Evolutionary conservation across 92 coral and sea anemone species (phyloP).

Genomic region (Palythoa grandis): DNA sequence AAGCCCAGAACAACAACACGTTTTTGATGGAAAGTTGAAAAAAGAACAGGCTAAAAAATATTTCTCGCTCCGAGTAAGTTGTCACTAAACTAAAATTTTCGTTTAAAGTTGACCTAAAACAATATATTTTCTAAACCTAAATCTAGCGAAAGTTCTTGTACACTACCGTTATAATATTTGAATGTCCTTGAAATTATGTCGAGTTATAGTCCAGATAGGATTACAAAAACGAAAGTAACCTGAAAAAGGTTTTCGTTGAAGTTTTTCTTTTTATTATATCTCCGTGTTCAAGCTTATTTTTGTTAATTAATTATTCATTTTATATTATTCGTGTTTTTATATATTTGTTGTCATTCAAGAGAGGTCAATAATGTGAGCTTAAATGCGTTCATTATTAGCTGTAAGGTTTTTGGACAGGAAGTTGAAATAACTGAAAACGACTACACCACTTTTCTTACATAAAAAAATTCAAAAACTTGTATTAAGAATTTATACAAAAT

Average conservation of each 20-base stretch:
- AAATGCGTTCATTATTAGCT: too few relatives aligned
- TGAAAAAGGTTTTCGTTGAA: not conserved
- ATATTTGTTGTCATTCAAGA: not conserved
- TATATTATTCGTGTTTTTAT: not conserved
- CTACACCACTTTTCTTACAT: too few relatives aligned
- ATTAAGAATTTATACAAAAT: too few relatives aligned
- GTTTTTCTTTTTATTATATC: not conserved
- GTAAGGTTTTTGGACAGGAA: too few relatives aligned
- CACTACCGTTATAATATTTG: not conserved
- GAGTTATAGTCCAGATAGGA: too few relatives aligned
- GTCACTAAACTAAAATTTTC: not conserved
- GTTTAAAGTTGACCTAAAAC: not conserved
- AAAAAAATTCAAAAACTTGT: too few relatives aligned
- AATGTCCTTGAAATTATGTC: too few relatives aligned
- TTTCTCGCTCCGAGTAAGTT: slow-evolving; percentile 87
- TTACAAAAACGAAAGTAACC: not conserved
- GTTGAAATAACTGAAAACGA: too few relatives aligned
- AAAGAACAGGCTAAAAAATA: slow-evolving; percentile 83
- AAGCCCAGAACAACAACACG: slow-evolving; percentile 66
- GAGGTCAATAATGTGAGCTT: too few relatives aligned
- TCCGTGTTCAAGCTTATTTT: not conserved
- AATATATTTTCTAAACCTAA: too few relatives aligned
- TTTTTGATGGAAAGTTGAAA: slow-evolving; percentile 62
- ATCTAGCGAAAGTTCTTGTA: not conserved
- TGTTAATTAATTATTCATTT: not conserved